Base-by-base conservation (phyloP, 1,140 invertebrate genomes). In the Panonychus citri region DNA sequence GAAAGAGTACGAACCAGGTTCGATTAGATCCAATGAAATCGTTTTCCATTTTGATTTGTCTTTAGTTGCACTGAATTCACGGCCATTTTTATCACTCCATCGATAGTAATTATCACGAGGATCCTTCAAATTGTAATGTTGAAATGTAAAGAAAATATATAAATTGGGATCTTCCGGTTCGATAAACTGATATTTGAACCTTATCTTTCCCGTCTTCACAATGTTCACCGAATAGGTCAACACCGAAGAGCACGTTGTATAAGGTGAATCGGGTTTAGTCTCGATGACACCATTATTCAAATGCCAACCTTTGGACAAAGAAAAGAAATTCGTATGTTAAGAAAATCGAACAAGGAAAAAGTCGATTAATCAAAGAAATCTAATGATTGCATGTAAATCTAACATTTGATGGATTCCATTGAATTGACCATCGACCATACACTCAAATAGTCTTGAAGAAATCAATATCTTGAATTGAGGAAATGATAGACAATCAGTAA, bases 111-210 rank as follows among this genome's bases (percentile, higher is more conserved):
- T 40, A 19, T 3, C 24, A 8, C 48, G 25, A 37, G 27, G 28
- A 24, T 59, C 49, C 17, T 51, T 30, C 25, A 28, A 57, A 57
- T 53, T 51, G 26, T 30, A 54, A 40, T 56, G 49, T 8, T 53
- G 26, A 49, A 59, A 59, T 1, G 55, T 59, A 25, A 59, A 59
- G 13, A 57, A 37, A 8, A 57, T 39, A 25, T 57, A 24, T 12
- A 19, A 53, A 30, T 17, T 24, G 1, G 40, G n/a, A 52, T 59
- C 53, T 24, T 49, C 40, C 2, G 54, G 58, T 24, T 25, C 26
- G 4, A 66, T 64, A 60, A 71, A 74, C 63, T 76, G 74, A 61
- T 76, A 77, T 13, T 69, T 69, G 61, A 75, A 76, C 3, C 59
- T 63, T 0, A 77, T 62, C 51, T 62, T 65, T 34, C 76, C 76